Percentiles rank a stretch among this genome's conserved stretches.
These are phyloP conservation scores for Pachycephala philippinensis DNA, from an alignment of 2,113 vertebrate species.

Conservation along the genomic window DNA sequence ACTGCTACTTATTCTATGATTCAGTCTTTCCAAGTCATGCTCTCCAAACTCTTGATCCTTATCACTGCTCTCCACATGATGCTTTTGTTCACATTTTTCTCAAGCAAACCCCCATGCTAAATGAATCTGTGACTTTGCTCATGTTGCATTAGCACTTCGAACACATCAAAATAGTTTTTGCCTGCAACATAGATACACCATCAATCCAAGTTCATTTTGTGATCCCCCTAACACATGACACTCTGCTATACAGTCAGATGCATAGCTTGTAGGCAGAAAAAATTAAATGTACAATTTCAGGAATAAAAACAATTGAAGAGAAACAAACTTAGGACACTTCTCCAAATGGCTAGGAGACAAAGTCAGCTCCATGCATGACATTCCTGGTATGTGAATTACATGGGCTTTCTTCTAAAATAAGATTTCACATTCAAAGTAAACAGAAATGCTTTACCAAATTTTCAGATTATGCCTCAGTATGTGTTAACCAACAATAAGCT, in stretches of 20 bases:
- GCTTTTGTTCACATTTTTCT: neutral
- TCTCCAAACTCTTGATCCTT: neutral
- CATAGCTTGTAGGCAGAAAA: neutral
- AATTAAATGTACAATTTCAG: neutral
- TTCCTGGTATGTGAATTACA: neutral
- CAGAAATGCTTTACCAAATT: neutral
- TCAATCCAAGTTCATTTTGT: neutral
- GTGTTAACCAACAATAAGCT: neutral
- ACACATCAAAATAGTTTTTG: neutral
- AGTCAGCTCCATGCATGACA: neutral
- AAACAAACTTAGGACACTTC: neutral
- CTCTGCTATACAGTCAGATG: neutral
- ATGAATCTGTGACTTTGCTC: neutral
- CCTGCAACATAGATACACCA: neutral
- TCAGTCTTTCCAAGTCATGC: neutral
- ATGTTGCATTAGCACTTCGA: neutral
- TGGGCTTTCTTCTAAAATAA: neutral
- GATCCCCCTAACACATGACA: fast-evolving
- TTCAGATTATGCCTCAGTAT: neutral
- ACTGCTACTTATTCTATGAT: neutral
- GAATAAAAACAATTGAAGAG: neutral
- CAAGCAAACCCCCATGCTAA: neutral
- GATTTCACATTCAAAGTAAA: neutral
- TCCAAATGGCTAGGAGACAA: neutral
- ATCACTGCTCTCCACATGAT: neutral